Evolutionary conservation across 2,797 vertebrate genomes (phyloP).

Genomic region (Cottoperca gobio): DNA sequence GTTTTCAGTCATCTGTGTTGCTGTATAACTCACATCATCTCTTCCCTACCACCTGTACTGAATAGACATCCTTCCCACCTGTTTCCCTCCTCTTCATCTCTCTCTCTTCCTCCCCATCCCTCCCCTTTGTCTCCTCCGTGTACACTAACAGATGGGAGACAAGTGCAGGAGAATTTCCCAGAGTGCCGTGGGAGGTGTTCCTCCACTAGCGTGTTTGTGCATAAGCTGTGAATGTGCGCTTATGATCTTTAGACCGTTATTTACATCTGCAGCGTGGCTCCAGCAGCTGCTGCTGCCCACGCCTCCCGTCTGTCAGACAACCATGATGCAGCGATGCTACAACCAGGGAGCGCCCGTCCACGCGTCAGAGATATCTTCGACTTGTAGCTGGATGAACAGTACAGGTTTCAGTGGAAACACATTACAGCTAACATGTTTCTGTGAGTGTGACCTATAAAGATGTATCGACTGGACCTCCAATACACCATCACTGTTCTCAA

Average conservation of each 20-base stretch:
- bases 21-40: too few relatives aligned
- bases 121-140: background rate
- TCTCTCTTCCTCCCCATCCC: background rate
- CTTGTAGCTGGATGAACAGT: too few relatives aligned
- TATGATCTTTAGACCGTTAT: conserved; percentile 54
- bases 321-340: background rate
- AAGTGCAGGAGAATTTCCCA: conserved; percentile 45
- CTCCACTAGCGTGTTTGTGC: conserved; percentile 32
- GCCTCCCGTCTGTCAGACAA: conserved; percentile 45
- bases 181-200: conserved; percentile 58
- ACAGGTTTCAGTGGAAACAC: too few relatives aligned
- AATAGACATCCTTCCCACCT: conserved; percentile 30
- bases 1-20: too few relatives aligned
- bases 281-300: conserved; percentile 43
- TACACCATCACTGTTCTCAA: too few relatives aligned
- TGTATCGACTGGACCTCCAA: too few relatives aligned
- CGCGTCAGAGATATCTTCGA: too few relatives aligned
- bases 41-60: conserved; percentile 31
- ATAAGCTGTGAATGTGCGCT: conserved; percentile 22
- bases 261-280: conserved; percentile 53
- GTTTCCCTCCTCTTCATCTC: conserved; percentile 13
- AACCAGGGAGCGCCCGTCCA: too few relatives aligned
- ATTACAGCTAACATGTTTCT: too few relatives aligned
- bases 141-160: conserved; percentile 63
- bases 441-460: too few relatives aligned